phyloP scores from a whole-genome alignment of 53 echinoderm and acorn worm genomes.

The Apostichopus leukothele region DNA sequence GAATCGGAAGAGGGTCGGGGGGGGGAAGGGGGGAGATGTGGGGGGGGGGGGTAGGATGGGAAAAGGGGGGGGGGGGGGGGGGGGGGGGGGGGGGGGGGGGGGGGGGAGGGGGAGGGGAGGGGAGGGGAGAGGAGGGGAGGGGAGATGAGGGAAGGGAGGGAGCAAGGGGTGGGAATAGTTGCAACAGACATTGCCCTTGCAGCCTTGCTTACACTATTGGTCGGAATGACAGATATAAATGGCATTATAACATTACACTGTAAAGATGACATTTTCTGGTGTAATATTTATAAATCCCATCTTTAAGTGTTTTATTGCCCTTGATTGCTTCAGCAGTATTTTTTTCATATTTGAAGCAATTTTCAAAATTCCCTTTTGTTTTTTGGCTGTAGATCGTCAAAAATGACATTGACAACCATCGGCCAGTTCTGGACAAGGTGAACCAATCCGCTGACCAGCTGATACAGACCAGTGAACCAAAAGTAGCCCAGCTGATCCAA shows the following conservation, averaged over 20 bases:
- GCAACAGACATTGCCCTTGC: too few relatives aligned
- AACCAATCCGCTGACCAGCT: conserved; percentile 71
- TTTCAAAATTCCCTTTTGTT: too few relatives aligned
- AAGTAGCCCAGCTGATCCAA: conserved; percentile 71
- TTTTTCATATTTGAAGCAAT: neutral
- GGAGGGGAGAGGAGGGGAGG: neutral
- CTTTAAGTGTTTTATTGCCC: too few relatives aligned
- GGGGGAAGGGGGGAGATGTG: neutral
- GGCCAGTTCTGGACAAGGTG: conserved; percentile 78
- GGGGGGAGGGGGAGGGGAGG: neutral
- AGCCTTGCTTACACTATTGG: too few relatives aligned
- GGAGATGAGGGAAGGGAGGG: neutral
- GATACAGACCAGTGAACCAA: conserved; percentile 74
- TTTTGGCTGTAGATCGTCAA: conserved; percentile 69
- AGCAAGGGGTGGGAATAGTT: too few relatives aligned
- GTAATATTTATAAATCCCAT: too few relatives aligned
- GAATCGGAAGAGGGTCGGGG: neutral
- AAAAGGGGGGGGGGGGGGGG: neutral
- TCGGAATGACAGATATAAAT: too few relatives aligned
- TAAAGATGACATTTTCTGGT: too few relatives aligned
- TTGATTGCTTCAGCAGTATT: neutral
- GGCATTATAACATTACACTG: too few relatives aligned
- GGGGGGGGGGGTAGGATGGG: neutral
- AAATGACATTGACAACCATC: conserved; percentile 92
- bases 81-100: neutral